Evolutionary conservation across 1,140 invertebrate genomes (phyloP).

Genomic region (Ceratina australensis): DNA sequence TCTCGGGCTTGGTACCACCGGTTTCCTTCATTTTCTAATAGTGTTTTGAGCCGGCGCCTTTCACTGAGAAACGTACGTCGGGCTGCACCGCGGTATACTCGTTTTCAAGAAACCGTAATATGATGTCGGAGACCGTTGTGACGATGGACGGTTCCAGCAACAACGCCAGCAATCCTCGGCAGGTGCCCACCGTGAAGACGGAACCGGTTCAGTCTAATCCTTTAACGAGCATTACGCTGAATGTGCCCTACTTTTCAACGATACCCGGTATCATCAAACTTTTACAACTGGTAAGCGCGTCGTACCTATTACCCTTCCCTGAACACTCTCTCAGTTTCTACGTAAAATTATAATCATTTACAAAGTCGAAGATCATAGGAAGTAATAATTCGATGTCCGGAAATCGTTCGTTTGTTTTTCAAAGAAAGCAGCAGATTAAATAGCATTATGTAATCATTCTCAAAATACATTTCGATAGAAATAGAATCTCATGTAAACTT

Average conservation of each 20-base stretch:
- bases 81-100: slow-evolving; percentile 18
- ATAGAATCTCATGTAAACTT: not conserved
- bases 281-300: slow-evolving; percentile 77
- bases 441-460: not conserved
- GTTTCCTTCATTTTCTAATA: slow-evolving; percentile 38
- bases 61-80: slow-evolving; percentile 29
- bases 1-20: slow-evolving; percentile 45
- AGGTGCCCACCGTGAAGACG: slow-evolving; percentile 67
- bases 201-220: slow-evolving; percentile 68
- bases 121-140: slow-evolving; percentile 76
- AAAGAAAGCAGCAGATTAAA: not conserved
- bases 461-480: slow-evolving; percentile 3
- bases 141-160: slow-evolving; percentile 71
- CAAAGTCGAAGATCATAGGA: not conserved
- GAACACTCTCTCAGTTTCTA: no score
- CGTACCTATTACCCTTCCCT: not conserved
- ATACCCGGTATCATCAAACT: slow-evolving; percentile 81
- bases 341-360: no score
- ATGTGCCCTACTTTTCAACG: slow-evolving; percentile 78
- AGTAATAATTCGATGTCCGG: not conserved
- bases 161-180: slow-evolving; percentile 66
- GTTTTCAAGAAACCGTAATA: slow-evolving; percentile 56
- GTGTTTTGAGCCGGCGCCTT: slow-evolving; percentile 42
- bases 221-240: slow-evolving; percentile 75
- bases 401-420: not conserved